Conservation (phyloP, 2,113 vertebrate genomes). For the Gobiocypris rarus region DNA sequence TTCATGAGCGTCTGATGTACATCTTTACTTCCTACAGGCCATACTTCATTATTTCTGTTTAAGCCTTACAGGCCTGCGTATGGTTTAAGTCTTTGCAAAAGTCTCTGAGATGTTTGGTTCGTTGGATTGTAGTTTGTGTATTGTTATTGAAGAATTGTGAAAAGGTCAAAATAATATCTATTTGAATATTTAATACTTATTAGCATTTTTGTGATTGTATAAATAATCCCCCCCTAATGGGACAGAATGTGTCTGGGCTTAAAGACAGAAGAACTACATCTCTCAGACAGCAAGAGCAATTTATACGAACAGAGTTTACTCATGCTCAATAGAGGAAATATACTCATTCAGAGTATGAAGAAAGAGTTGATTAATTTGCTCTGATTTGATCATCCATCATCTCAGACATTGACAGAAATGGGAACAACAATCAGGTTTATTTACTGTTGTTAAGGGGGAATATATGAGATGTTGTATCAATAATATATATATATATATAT, state of each 20-base stretch:
- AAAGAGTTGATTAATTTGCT: neutral
- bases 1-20: neutral
- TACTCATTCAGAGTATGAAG: neutral
- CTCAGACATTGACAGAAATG: constrained; percentile 2
- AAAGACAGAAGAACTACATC: neutral
- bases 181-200: neutral
- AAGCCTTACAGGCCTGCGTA: constrained; percentile 3
- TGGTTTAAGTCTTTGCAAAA: neutral
- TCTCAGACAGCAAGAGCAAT: neutral
- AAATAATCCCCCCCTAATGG: neutral
- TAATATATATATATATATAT: constrained; percentile 24
- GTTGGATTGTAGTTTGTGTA: constrained; percentile 14
- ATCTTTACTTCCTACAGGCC: neutral
- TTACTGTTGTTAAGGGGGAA: constrained; percentile 11
- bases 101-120: neutral
- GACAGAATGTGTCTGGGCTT: neutral
- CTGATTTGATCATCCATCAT: neutral
- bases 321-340: neutral
- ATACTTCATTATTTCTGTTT: neutral
- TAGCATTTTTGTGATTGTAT: constrained; percentile 8
- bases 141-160: constrained; percentile 14
- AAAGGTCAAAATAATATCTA: neutral
- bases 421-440: constrained; percentile 33
- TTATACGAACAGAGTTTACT: neutral
- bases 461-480: constrained; percentile 28